A percentile compares a stretch with the other conserved stretches of the same genome.
Evolutionary conservation across 2,113 vertebrate species (phyloP).

Genomic region (Sebastes schlegelii): DNA sequence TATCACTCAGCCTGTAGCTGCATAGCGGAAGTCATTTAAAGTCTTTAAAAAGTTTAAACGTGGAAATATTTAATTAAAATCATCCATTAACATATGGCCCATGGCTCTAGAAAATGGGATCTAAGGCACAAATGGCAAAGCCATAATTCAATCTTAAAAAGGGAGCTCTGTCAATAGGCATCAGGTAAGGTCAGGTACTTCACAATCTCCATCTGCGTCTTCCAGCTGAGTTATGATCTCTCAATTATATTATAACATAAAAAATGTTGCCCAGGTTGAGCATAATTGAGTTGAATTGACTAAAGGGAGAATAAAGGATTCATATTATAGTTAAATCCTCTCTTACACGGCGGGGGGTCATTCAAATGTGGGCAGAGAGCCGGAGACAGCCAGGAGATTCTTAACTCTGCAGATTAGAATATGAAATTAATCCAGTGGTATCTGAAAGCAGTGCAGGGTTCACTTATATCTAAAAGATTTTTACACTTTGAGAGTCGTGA

Average conservation of each 20-base stretch:
- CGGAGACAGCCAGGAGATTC: constrained; percentile 41
- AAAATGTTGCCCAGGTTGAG: constrained; percentile 54
- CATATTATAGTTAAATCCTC: constrained; percentile 69
- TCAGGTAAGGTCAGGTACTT: constrained; percentile 75
- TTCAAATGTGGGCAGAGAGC: constrained; percentile 48
- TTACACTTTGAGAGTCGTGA: constrained; percentile 23
- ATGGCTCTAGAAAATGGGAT: constrained; percentile 72
- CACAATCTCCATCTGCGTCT: constrained; percentile 65
- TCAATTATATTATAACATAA: constrained; percentile 74
- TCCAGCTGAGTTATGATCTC: constrained; percentile 75
- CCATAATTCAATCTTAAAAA: constrained; percentile 73
- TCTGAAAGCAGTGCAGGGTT: constrained; percentile 31
- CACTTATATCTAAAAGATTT: constrained; percentile 25
- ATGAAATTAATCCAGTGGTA: constrained; percentile 49
- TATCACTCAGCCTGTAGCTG: constrained; percentile 47
- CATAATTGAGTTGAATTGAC: constrained; percentile 69
- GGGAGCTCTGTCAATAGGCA: constrained; percentile 68
- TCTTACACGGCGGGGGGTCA: constrained; percentile 55
- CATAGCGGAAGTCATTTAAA: constrained; percentile 58
- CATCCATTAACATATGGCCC: constrained; percentile 70
- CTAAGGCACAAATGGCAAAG: constrained; percentile 78
- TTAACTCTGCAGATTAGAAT: constrained; percentile 56
- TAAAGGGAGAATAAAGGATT: constrained; percentile 63
- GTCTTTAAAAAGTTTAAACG: constrained; percentile 69
- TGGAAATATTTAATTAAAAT: constrained; percentile 77